Evolutionary conservation across 2,888 invertebrate genomes (phyloP).

Genomic region (Hemistola chrysoprasaria): DNA sequence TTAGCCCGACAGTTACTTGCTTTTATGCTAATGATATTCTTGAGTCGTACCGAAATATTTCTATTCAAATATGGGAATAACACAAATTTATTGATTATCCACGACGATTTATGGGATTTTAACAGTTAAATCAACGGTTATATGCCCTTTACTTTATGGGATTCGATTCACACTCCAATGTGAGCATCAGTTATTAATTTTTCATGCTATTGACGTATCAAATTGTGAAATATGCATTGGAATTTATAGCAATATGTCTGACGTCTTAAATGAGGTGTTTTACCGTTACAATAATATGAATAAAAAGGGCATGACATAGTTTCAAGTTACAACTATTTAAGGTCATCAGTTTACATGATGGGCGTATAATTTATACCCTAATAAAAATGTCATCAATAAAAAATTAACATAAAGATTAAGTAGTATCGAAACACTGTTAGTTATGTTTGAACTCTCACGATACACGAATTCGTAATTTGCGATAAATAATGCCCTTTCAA

Average conservation of each 20-base stretch:
- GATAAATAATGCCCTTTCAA: constrained; percentile 13
- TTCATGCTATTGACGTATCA: constrained; percentile 15
- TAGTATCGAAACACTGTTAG: too few relatives aligned
- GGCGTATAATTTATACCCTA: too few relatives aligned
- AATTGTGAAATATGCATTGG: constrained; percentile 2
- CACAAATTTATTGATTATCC: constrained; percentile 19
- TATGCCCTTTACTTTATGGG: constrained; percentile 24
- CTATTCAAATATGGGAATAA: constrained; percentile 32
- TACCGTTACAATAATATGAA: background rate
- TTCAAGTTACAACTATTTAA: constrained; percentile 3
- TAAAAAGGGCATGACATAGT: constrained; percentile 12
- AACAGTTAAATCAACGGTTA: constrained; percentile 28
- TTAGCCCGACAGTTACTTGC: constrained; percentile 53
- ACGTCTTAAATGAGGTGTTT: too few relatives aligned
- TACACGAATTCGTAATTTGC: constrained; percentile 12
- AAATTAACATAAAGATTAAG: too few relatives aligned
- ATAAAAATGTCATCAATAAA: too few relatives aligned
- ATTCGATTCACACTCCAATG: constrained; percentile 16
- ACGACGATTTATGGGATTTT: constrained; percentile 20
- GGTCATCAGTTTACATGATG: constrained; percentile 3
- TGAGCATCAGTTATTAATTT: constrained; percentile 26
- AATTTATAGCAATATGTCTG: constrained; percentile 10
- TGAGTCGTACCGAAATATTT: constrained; percentile 34
- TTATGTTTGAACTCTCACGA: constrained; percentile 1
- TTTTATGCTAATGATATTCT: constrained; percentile 51